Evolutionary conservation across 1,140 invertebrate species (phyloP), one percentile per base, ranked within the genome.

Genomic region (Drosophila azteca): DNA sequence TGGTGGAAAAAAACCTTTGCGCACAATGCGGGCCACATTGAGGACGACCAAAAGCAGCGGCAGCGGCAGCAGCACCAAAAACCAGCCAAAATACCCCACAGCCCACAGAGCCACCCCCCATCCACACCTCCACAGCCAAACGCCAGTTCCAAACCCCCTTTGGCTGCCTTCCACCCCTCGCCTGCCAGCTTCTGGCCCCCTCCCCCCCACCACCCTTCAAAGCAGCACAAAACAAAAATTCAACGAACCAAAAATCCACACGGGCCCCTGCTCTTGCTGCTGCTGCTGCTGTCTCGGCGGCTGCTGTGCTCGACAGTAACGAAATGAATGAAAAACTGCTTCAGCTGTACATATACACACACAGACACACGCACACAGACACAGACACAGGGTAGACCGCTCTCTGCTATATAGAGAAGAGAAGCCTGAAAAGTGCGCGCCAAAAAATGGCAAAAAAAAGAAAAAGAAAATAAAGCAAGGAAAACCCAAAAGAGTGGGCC

Each of bases 11-110:
- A 61, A 58, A 52, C 71, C 55, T 75, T 59, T 54, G 55, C 62
- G 64, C 79, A 88, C 79, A 88, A 88, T 88, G 83, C 79, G 82
- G 79, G 83, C 70, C 71, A 82, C 75, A 69, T 76, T 88, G 73
- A 70, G 74, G 46, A 64, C 58, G 65, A 77, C 63, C 45, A 39
- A 70, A 26, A 48, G 24, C 26, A 17, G 17, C 8, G 13, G 39
- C n/a, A 44, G n/a, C 6, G 15, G 29, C 41, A 50, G 26, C 24
- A 43, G n/a, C 22, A 20, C n/a, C 11, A 9, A 57, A 45, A 57
- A 22, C 39, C 46, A 22, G 22, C 46, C 17, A 20, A 20, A 49
- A 31, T 13, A 29, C 50, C 5, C 48, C 70, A 50, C 50, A 48
- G 39, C 31, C 67, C 62, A 39, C 52, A 29, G 20, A 26, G 35